Base-by-base conservation (phyloP, 2,888 invertebrate genomes). In the Desoria tigrina region DNA sequence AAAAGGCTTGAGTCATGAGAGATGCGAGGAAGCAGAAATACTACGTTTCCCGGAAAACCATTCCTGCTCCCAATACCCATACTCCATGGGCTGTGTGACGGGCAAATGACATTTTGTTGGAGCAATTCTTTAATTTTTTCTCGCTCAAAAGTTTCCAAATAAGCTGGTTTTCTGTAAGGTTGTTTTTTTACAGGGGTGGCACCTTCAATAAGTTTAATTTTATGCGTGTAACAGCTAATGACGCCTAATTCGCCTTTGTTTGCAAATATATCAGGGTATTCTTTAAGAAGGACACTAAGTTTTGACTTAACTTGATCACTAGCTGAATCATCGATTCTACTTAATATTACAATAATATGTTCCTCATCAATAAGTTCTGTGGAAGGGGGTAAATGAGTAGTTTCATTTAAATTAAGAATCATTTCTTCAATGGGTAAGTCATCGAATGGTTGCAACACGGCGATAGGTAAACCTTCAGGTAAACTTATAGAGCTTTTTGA, bases 101-200 rank as follows among this genome's bases (percentile, higher is more conserved):
- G 65, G 21, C 59, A 1, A 11, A 69, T 63, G 4, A 69, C 51
- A 32, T 37, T 51, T 11, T 60, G 54, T 28, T 61, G 27, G 37
- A 69, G 57, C 14, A 69, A 49, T 42, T 69, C 65, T 51, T 56
- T 14, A 14, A 69, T 66, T 26, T 56, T 63, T 27, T 65, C 61
- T 28, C 62, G 4, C 21, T 68, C 68, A 56, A 65, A 68, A 18
- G 49, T 14, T 42, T 66, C 63, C 18, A 69, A 39, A 24, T 61
- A 42, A 0, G 54, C 37, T 14, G 69, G 53, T 50, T 69, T 69
- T 45, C 69, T 23, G 27, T 69, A 69, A 1, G 66, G 65, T 3
- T 27, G 27, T 7, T 37, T 24, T 49, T 61, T 51, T 11, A 66
- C 58, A 23, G 69, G 66, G 45, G 56, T 39, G 2, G 69, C 63